phyloP scores from a whole-genome alignment of 2,113 vertebrate genomes.

The Hyla sarda region DNA sequence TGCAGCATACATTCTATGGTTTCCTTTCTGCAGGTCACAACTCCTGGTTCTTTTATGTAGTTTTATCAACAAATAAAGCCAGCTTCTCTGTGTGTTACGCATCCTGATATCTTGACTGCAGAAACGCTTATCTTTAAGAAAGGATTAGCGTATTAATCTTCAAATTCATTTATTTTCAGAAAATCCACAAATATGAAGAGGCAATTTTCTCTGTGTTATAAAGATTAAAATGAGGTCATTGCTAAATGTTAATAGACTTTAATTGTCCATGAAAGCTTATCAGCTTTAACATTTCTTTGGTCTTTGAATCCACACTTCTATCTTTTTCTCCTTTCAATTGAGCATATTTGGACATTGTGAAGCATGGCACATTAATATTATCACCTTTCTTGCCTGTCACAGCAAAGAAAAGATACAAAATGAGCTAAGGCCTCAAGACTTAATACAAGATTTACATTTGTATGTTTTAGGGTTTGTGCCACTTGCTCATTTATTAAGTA shows the following conservation, averaged over 20 bases:
- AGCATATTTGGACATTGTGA: constrained; percentile 5
- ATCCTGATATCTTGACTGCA: constrained; percentile 45
- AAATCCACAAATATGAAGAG: constrained; percentile 45
- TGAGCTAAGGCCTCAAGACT: background rate
- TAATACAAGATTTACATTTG: background rate
- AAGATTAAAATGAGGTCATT: constrained; percentile 56
- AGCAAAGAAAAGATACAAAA: background rate
- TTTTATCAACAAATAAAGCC: constrained; percentile 38
- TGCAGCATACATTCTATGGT: background rate
- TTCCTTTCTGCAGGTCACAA: background rate
- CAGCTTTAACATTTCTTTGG: constrained; percentile 37
- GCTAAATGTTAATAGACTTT: constrained; percentile 54
- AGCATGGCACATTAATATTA: constrained; percentile 28
- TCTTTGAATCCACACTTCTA: constrained; percentile 30
- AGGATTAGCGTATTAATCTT: constrained; percentile 56
- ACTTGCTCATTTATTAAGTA: background rate
- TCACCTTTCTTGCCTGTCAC: constrained; percentile 1
- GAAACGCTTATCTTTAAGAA: constrained; percentile 48
- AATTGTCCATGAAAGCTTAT: constrained; percentile 51
- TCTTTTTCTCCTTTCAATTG: constrained; percentile 24
- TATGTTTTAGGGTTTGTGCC: background rate
- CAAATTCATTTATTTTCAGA: constrained; percentile 49
- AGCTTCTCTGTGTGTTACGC: background rate
- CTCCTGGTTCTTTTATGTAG: background rate
- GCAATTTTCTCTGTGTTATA: constrained; percentile 46